phyloP scores from a whole-genome alignment of 2,888 invertebrate species.

The Eremobia ochroleuca region DNA sequence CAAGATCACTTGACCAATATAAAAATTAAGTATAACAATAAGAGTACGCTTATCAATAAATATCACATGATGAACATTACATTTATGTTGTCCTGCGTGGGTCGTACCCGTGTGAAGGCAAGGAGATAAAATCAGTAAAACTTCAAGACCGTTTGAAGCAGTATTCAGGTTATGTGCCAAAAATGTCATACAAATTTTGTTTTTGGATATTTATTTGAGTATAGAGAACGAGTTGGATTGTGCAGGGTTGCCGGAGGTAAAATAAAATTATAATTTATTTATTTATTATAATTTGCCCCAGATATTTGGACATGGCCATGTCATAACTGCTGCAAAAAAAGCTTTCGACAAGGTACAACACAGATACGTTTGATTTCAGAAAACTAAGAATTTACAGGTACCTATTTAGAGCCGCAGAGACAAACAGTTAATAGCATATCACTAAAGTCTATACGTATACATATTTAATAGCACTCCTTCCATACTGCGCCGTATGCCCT shows the following conservation, averaged over 20 bases:
- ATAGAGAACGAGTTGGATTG: background rate
- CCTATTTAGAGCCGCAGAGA: background rate
- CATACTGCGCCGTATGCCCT: too few species aligned
- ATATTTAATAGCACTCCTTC: too few species aligned
- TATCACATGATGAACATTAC: constrained; percentile 1
- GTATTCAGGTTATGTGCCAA: constrained; percentile 25
- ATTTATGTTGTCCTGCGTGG: constrained; percentile 17
- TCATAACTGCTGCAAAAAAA: background rate
- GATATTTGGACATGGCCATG: background rate
- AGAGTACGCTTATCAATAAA: constrained; percentile 38
- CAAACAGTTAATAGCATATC: background rate
- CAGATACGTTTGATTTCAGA: background rate
- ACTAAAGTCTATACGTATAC: background rate
- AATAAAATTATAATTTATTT: background rate
- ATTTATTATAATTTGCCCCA: too few species aligned
- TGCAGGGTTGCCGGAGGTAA: background rate
- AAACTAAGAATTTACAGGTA: background rate
- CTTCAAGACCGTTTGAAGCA: constrained; percentile 29
- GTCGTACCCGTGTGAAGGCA: constrained; percentile 25
- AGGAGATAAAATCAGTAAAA: constrained; percentile 35
- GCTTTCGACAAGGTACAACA: background rate
- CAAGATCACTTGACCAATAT: constrained; percentile 1
- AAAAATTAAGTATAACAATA: constrained; percentile 10
- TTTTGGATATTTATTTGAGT: constrained; percentile 7
- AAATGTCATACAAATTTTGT: background rate